These are phyloP conservation scores for Chrysodeixis includens DNA, from an alignment of 2,888 invertebrate species.

Conservation along the genomic window DNA sequence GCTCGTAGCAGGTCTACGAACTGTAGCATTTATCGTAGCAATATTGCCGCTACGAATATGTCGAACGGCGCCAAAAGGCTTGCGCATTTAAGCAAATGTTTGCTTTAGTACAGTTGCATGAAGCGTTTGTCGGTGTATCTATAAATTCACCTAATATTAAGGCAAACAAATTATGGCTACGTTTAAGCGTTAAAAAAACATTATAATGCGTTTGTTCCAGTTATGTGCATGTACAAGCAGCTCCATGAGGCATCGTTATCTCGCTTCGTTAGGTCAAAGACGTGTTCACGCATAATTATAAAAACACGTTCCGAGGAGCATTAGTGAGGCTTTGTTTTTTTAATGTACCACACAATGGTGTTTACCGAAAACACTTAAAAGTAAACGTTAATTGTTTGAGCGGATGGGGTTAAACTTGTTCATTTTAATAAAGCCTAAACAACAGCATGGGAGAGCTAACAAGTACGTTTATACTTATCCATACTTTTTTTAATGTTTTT, in stretches of 20 bases:
- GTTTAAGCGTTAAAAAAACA: constrained; percentile 8
- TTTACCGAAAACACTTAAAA: constrained; percentile 2
- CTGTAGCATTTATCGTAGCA: background rate
- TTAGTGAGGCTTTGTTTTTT: constrained; percentile 31
- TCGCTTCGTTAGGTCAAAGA: constrained; percentile 40
- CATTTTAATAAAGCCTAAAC: background rate
- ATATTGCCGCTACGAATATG: background rate
- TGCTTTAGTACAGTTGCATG: background rate
- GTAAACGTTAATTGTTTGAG: constrained; percentile 4
- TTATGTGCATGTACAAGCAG: constrained; percentile 25
- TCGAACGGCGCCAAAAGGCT: background rate
- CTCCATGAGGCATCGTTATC: constrained; percentile 44
- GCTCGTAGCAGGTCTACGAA: background rate
- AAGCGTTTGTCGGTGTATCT: background rate
- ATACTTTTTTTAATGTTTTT: background rate
- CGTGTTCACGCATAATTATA: constrained; percentile 62
- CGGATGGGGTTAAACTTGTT: background rate
- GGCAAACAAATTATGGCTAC: background rate
- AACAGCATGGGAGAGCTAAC: background rate
- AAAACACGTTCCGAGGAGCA: constrained; percentile 41
- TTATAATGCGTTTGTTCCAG: constrained; percentile 20
- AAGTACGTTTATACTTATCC: no score
- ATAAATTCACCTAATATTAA: background rate
- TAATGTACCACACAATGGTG: constrained; percentile 3
- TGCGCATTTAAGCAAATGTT: background rate